These are phyloP conservation scores for Cariama cristata DNA, from an alignment of 2,113 vertebrate genomes.

Conservation along the genomic window DNA sequence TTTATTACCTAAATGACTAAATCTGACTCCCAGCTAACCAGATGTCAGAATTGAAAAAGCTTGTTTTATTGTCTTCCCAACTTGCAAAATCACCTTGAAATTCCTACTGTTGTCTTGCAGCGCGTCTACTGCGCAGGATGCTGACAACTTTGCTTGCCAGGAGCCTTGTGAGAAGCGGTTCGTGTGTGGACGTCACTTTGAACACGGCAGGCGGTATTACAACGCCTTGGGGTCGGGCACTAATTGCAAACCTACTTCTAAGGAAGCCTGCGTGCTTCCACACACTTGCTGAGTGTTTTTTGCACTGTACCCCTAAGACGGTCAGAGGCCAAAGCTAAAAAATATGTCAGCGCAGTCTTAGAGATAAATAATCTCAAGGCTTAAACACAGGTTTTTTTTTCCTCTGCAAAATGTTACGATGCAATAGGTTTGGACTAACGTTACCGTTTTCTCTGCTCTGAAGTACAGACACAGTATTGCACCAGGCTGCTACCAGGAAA, in stretches of 20 bases:
- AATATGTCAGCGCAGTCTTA: not conserved
- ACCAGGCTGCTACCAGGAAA: not conserved
- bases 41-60: not conserved
- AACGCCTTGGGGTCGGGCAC: fast-evolving
- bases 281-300: not conserved
- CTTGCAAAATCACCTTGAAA: not conserved
- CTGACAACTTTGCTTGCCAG: not conserved
- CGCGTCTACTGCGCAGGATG: not conserved
- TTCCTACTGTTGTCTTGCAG: not conserved
- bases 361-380: not conserved
- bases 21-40: not conserved
- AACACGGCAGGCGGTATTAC: not conserved
- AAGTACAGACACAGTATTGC: fast-evolving
- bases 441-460: not conserved
- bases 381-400: not conserved
- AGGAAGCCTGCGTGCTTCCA: not conserved
- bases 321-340: not conserved
- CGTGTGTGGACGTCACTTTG: not conserved
- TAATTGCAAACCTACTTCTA: not conserved
- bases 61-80: fast-evolving
- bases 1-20: not conserved
- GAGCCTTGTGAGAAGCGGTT: not conserved
- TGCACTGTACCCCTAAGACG: not conserved
- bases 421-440: not conserved
- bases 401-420: not conserved